Conservation (phyloP, 2,797 vertebrate species). For the Rhinella marina region DNA sequence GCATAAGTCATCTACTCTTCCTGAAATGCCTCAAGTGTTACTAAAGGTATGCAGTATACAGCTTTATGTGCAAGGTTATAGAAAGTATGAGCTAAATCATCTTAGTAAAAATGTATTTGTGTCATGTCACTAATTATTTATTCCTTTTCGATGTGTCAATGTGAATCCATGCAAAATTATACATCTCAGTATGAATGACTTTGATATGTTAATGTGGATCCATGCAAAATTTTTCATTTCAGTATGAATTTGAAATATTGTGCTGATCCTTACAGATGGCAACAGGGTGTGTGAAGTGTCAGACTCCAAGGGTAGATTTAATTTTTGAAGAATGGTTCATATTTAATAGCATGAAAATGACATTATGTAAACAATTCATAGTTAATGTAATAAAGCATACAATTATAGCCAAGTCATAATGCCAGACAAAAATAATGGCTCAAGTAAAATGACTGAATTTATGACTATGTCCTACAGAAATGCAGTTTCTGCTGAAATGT, state of each 20-base stretch:
- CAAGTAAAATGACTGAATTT: slow-evolving; percentile 29
- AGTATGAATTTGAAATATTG: too few species aligned
- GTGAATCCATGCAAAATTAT: not conserved
- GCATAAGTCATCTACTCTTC: too few species aligned
- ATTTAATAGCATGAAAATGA: not conserved
- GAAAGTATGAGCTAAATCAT: too few species aligned
- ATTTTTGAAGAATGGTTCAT: not conserved
- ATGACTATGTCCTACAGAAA: slow-evolving; percentile 42
- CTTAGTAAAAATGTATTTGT: too few species aligned
- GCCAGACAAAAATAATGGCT: slow-evolving; percentile 15
- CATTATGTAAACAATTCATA: not conserved
- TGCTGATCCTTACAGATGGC: not conserved
- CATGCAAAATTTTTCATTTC: too few species aligned
- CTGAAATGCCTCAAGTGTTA: too few species aligned
- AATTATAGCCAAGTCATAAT: slow-evolving; percentile 19
- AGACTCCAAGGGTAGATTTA: not conserved
- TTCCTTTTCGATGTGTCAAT: too few species aligned
- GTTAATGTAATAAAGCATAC: slow-evolving; percentile 17
- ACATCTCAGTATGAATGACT: not conserved
- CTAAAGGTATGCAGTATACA: too few species aligned
- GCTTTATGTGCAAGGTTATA: too few species aligned
- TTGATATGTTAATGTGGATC: too few species aligned
- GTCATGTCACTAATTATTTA: too few species aligned
- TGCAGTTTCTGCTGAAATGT: slow-evolving; percentile 35
- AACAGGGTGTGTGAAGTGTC: not conserved